Percentiles rank a stretch among this genome's conserved stretches.
Evolutionary conservation across 2,797 vertebrate species (phyloP).

Genomic region (Macropus fuliginosus): DNA sequence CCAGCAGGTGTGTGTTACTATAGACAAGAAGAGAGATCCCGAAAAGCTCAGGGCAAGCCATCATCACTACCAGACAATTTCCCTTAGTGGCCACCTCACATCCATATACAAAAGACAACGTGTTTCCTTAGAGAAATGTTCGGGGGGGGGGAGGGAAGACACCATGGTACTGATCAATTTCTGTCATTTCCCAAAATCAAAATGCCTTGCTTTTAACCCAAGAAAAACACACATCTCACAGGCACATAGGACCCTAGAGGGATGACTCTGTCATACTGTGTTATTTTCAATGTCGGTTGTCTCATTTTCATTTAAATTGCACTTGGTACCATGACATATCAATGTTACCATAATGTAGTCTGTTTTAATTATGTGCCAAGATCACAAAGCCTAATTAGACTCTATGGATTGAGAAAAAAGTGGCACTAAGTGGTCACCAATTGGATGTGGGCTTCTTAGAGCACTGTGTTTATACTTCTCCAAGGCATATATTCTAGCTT

Average conservation of each 20-base stretch:
- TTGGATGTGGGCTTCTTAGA: background rate
- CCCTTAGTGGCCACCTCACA: background rate
- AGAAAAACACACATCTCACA: background rate
- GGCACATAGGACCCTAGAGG: background rate
- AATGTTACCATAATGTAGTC: background rate
- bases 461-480: background rate
- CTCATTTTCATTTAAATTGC: background rate
- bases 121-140: background rate
- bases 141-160: no score
- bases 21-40: background rate
- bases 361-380: background rate
- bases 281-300: background rate
- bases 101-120: background rate
- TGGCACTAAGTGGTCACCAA: background rate
- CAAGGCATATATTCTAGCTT: background rate
- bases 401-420: background rate
- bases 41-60: background rate
- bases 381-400: background rate
- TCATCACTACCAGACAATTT: background rate
- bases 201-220: background rate
- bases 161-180: background rate
- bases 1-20: background rate
- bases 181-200: background rate
- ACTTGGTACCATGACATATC: constrained; percentile 4
- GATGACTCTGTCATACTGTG: background rate